Conservation (phyloP, 2,113 vertebrate species). For the Antennarius striatus region DNA sequence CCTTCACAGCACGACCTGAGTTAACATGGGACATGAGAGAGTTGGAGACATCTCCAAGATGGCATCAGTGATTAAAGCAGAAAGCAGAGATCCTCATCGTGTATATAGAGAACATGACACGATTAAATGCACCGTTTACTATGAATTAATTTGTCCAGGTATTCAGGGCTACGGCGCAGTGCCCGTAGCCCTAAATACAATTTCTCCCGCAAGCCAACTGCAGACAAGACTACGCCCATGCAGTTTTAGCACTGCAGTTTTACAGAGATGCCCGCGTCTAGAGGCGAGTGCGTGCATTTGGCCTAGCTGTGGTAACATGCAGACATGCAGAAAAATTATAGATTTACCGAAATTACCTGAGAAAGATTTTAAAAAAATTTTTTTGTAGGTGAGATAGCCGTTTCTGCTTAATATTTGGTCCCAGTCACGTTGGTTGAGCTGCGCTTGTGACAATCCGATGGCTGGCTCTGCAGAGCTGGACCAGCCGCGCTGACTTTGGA, state of each 20-base stretch:
- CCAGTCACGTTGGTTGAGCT: background rate
- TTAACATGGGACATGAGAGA: constrained; percentile 52
- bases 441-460: background rate
- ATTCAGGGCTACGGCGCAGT: too few relatives aligned
- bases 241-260: too few relatives aligned
- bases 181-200: too few relatives aligned
- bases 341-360: background rate
- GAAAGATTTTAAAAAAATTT: too few relatives aligned
- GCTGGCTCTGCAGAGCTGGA: too few relatives aligned
- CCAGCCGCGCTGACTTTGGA: background rate
- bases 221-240: too few relatives aligned
- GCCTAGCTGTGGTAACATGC: background rate
- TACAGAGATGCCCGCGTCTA: background rate
- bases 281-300: background rate
- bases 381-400: background rate
- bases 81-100: too few relatives aligned
- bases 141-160: too few relatives aligned
- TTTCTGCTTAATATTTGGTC: constrained; percentile 33
- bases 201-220: too few relatives aligned
- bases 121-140: too few relatives aligned
- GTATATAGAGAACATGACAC: too few relatives aligned
- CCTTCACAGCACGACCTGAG: constrained; percentile 45
- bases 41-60: constrained; percentile 1
- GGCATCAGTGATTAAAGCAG: too few relatives aligned
- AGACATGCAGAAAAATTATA: background rate